Evolutionary conservation across 1,140 invertebrate genomes (phyloP), one percentile per base, ranked within the genome.

Genomic region (Drosophila obscura): DNA sequence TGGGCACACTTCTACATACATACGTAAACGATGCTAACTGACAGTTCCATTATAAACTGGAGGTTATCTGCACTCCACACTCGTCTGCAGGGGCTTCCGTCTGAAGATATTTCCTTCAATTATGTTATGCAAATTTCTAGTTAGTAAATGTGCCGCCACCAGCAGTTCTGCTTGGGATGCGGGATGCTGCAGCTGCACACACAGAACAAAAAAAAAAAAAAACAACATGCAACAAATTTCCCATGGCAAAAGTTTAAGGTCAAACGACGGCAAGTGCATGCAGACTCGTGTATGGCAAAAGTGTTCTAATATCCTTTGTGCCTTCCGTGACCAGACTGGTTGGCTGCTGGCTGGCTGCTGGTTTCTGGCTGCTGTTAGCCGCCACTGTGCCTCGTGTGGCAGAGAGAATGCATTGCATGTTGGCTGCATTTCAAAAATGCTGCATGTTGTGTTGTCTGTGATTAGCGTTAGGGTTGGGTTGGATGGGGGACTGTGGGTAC

Each of bases 221-320:
- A 39, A 11, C 9, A 11, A 60, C 45, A 60, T 50, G 51, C 57
- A 48, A 55, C 45, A 55, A 69, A 69, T 55, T 61, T 51, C n/a
- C 57, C 35, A 65, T 59, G 68, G 45, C 61, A 50, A 69, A 39
- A 69, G 79, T 82, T 82, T 82, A 82, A 82, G 79, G 79, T 82
- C 79, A 65, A 61, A 46, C 41, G 24, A 43, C 13, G 69, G 39
- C 67, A 66, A 69, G 45, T 48, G n/a, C 55, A 53, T 11, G n/a
- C 41, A 26, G 16, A 26, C 56, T n/a, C 49, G 49, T 50, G 44
- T 8, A 24, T 24, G 13, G 31, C 24, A 52, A 16, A 22, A 24
- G 19, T 28, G 13, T 22, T 4, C 24, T 31, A 24, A 44, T 71
- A 49, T 62, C 44, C 62, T 45, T 44, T 69, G 46, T 51, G 35